A percentile compares a stretch with the other conserved stretches of the same genome.
Conservation (phyloP, 2,888 invertebrate genomes). For the Pseudococcus longispinus region DNA sequence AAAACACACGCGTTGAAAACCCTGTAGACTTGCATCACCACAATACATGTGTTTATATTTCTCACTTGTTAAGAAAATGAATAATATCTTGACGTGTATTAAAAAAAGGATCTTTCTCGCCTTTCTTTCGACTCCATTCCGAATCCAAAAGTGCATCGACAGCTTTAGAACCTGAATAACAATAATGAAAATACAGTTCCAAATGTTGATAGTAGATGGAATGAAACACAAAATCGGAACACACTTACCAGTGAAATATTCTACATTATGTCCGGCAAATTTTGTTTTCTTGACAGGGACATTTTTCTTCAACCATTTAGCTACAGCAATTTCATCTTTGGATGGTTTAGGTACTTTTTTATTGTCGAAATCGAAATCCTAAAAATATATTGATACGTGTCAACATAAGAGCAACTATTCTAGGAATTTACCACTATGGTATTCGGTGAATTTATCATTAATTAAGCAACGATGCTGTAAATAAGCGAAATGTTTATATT, state of each 20-base stretch:
- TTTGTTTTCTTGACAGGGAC: conserved; percentile 94
- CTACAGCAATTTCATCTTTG: conserved; percentile 91
- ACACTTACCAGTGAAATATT: conserved; percentile 87
- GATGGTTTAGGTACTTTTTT: conserved; percentile 73
- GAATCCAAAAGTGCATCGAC: conserved; percentile 91
- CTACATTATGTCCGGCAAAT: conserved; percentile 94
- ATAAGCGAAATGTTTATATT: not conserved
- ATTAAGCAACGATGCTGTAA: not conserved
- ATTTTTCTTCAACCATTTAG: conserved; percentile 92
- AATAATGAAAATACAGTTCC: not conserved
- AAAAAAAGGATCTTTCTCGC: conserved; percentile 77
- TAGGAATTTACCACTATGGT: not conserved
- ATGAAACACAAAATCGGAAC: not conserved
- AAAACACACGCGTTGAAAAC: not conserved
- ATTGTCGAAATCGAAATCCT: conserved; percentile 60
- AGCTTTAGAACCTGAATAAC: conserved; percentile 75
- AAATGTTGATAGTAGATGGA: not conserved
- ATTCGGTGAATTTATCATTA: not conserved
- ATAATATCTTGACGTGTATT: conserved; percentile 80
- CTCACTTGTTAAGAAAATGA: conserved; percentile 74
- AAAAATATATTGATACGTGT: conserved; percentile 61
- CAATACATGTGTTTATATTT: not conserved
- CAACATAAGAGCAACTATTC: not conserved
- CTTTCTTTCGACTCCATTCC: conserved; percentile 75
- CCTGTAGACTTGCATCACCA: not conserved